Base-by-base conservation (phyloP, 2,888 invertebrate genomes). In the Alviniconcha strummeri region DNA sequence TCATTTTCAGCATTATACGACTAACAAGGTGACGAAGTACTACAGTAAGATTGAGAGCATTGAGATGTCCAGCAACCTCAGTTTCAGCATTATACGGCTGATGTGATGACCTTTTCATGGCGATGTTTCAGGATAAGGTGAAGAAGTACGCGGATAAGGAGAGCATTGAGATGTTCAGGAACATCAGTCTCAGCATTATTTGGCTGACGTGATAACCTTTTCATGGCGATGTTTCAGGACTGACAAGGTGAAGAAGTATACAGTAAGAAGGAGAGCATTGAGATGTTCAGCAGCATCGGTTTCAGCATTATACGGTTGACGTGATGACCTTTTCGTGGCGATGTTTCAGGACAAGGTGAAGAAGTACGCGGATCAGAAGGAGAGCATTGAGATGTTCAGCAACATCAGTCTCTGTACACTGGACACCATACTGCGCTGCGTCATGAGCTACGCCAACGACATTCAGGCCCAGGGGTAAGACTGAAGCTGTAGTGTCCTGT, bases 351-450 rank as follows among this genome's bases (percentile, higher is more conserved):
- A 74, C 57, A 87, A 86, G 64, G 72, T 87, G 36, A 82, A 80
- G 19, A 15, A 56, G n/a, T 84, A 57, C 84, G 84, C 83, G n/a
- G 84, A 84, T 15, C 64, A 75, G 54, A 84, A 85, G 17, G 84
- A 85, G 71, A 85, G 85, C 74, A 83, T 87, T 76, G 87, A 87
- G 77, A 72, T 87, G 4, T 87, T 78, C 78, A 81, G 84, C 17
- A 72, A 75, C 13, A 78, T 87, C 67, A 86, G 84, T 52, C 78
- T 85, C 72, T 86, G 86, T 52, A 86, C 87, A 11, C 81, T 87
- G 77, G 87, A 87, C n/a, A 78, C 85, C 52, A 85, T 87, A 56
- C 84, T 86, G 57, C 83, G 83, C 56, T 87, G 87, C 80, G 85
- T 86, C 80, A 83, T 87, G 83, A 82, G 85, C 72, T 87, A 85